These are phyloP conservation scores for Helleia helle DNA, from an alignment of 2,888 invertebrate genomes.

Conservation along the genomic window DNA sequence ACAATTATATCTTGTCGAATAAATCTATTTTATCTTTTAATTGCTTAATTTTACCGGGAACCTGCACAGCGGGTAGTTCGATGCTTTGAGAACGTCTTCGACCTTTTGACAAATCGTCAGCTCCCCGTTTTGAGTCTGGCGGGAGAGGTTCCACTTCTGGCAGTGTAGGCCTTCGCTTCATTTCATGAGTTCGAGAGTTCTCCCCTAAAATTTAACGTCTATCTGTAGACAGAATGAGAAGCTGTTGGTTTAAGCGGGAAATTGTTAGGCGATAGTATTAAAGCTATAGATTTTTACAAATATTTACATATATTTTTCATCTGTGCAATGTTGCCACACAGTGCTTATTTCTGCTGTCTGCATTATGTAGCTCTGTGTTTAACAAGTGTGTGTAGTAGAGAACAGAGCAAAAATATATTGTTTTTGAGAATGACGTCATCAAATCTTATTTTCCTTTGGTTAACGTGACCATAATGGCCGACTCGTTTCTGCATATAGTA, in stretches of 20 bases:
- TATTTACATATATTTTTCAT: slow-evolving; percentile 1
- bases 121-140: slow-evolving; percentile 30
- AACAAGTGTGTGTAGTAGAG: too few species aligned
- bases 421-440: too few species aligned
- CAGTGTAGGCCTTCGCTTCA: slow-evolving; percentile 45
- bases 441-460: too few species aligned
- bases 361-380: too few species aligned
- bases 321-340: slow-evolving; percentile 16
- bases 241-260: slow-evolving; percentile 1
- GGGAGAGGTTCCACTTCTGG: slow-evolving; percentile 41
- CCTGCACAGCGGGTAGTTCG: slow-evolving; percentile 63
- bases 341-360: too few species aligned
- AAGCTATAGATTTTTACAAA: not conserved
- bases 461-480: too few species aligned
- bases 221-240: slow-evolving; percentile 8
- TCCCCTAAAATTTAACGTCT: slow-evolving; percentile 32
- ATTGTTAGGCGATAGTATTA: slow-evolving; percentile 4
- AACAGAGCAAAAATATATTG: too few species aligned
- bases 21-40: slow-evolving; percentile 41
- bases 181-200: slow-evolving; percentile 42
- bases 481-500: too few species aligned
- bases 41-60: slow-evolving; percentile 59
- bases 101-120: slow-evolving; percentile 36
- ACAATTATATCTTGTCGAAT: slow-evolving; percentile 8
- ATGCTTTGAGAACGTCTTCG: slow-evolving; percentile 58